Conservation (phyloP, 2,888 invertebrate genomes). For the Drosophila villosipedis region DNA sequence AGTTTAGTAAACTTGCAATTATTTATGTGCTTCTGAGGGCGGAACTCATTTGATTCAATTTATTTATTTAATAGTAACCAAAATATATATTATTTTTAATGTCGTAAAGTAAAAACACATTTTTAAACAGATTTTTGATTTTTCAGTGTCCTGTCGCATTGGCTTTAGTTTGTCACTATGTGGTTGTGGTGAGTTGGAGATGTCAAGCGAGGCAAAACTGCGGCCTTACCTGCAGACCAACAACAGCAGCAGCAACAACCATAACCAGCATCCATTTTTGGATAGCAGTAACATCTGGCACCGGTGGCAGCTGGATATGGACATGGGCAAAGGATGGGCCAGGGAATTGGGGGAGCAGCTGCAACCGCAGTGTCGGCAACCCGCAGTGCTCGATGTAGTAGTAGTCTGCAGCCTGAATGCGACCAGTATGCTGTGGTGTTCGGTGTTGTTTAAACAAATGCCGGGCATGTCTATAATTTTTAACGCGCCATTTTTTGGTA, state of each 20-base stretch:
- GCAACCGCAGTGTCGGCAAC: constrained; percentile 53
- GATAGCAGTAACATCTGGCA: constrained; percentile 14
- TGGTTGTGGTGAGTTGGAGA: constrained; percentile 34
- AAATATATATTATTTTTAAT: constrained; percentile 1
- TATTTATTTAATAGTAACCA: background rate
- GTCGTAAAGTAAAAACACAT: background rate
- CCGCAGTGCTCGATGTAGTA: constrained; percentile 39
- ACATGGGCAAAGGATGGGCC: background rate
- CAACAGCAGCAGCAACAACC: constrained; percentile 6
- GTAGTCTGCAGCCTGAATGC: constrained; percentile 40
- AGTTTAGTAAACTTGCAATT: background rate
- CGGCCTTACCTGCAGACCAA: constrained; percentile 42
- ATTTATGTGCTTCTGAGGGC: background rate
- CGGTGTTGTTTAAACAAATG: constrained; percentile 71
- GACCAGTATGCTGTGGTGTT: constrained; percentile 62
- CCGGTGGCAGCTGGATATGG: constrained; percentile 21
- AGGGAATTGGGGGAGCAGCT: constrained; percentile 10
- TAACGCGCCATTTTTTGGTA: constrained; percentile 47
- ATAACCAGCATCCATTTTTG: constrained; percentile 22
- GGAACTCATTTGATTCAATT: background rate
- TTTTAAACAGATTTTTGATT: constrained; percentile 13
- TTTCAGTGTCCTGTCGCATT: constrained; percentile 14
- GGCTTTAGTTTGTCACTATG: constrained; percentile 27
- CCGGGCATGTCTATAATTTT: constrained; percentile 70
- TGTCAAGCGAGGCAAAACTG: constrained; percentile 21